phyloP scores from a whole-genome alignment of 2,113 vertebrate genomes.

The Oreochromis tanganicae region DNA sequence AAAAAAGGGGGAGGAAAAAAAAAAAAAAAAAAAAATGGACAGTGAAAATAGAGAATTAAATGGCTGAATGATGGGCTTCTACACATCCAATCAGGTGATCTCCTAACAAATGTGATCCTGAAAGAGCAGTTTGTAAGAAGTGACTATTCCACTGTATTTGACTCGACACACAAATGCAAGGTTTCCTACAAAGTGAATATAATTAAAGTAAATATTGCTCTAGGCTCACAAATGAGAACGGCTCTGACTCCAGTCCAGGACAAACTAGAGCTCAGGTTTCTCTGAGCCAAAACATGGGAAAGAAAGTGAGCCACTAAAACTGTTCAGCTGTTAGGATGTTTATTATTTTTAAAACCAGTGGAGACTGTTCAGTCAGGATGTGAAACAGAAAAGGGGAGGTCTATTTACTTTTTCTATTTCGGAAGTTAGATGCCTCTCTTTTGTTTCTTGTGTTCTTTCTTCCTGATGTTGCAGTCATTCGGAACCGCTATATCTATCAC shows the following conservation, averaged over 20 bases:
- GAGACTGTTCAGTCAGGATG: not conserved
- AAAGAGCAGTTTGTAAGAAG: not conserved
- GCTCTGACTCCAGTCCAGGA: not conserved
- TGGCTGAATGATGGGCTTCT: not conserved
- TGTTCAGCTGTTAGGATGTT: not conserved
- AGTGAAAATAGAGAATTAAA: not conserved
- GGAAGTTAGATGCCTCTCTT: not conserved
- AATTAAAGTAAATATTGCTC: not conserved
- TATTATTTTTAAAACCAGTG: not conserved
- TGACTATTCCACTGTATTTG: not conserved
- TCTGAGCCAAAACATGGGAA: not conserved
- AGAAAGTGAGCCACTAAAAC: not conserved
- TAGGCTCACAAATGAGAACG: not conserved
- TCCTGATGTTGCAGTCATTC: not conserved
- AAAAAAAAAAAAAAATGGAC: too few relatives aligned
- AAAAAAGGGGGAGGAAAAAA: too few relatives aligned
- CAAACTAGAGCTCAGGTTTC: not conserved
- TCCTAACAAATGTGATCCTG: not conserved
- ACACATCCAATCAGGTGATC: not conserved
- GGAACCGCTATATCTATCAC: not conserved
- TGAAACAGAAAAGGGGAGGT: not conserved
- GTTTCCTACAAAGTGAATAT: not conserved
- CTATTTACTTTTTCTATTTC: not conserved
- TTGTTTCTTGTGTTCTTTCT: not conserved
- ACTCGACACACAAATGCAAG: not conserved